A percentile compares a stretch with the other conserved stretches of the same genome.
These are phyloP conservation scores for Zaprionus lachaisei DNA, from an alignment of 1,140 invertebrate genomes.

Conservation along the genomic window DNA sequence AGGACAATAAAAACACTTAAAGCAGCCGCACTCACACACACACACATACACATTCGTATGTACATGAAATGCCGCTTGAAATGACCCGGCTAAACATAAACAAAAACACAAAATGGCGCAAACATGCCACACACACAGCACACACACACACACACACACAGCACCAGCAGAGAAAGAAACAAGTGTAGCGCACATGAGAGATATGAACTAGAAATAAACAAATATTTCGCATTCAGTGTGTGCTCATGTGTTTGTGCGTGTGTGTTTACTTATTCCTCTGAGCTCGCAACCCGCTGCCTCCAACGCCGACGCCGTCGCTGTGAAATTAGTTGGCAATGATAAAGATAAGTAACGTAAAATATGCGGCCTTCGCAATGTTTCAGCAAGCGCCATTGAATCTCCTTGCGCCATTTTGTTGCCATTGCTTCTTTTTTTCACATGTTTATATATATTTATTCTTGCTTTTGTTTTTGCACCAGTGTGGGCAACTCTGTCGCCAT, in stretches of 20 bases:
- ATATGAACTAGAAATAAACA: constrained; percentile 83
- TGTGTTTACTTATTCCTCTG: constrained; percentile 37
- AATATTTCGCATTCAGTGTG: constrained; percentile 67
- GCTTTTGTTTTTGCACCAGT: not conserved
- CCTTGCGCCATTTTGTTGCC: constrained; percentile 53
- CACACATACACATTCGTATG: constrained; percentile 12
- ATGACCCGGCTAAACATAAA: constrained; percentile 82
- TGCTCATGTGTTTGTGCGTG: constrained; percentile 16
- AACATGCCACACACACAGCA: constrained; percentile 65
- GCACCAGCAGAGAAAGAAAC: constrained; percentile 46
- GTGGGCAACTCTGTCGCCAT: constrained; percentile 63
- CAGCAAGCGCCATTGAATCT: constrained; percentile 74
- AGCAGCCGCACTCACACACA: constrained; percentile 42
- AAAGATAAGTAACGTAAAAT: constrained; percentile 83
- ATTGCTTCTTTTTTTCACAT: constrained; percentile 18
- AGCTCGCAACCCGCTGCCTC: not conserved
- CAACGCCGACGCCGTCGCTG: constrained; percentile 34
- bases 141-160: constrained; percentile 14
- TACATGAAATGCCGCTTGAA: constrained; percentile 42
- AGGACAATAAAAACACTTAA: constrained; percentile 80
- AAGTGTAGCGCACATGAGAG: constrained; percentile 79
- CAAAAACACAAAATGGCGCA: constrained; percentile 82
- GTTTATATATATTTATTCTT: not conserved
- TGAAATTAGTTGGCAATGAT: constrained; percentile 83
- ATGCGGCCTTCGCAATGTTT: constrained; percentile 78